Evolutionary conservation across 1,140 invertebrate species (phyloP), one percentile per base, ranked within the genome.

Genomic region (Oryzaephilus surinamensis): DNA sequence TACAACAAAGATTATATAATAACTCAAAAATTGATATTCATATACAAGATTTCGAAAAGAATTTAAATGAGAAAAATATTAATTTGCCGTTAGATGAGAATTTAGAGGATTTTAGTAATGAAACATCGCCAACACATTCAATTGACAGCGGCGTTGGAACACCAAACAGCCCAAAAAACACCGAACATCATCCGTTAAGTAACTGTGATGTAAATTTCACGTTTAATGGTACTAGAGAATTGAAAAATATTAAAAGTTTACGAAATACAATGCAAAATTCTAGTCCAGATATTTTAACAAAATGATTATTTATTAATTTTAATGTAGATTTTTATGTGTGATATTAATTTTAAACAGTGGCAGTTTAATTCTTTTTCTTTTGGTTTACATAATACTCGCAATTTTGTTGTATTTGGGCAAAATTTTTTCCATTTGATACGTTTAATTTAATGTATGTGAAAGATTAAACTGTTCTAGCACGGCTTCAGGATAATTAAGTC

Each of bases 161-260:
- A n/a, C 58, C 62, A 0, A 23, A 49, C 2, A 55, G 54, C 29
- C 59, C 60, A 1, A 55, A 47, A 20, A 50, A 49, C 12, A 45
- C 63, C 54, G 62, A 66, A 23, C 50, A 52, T n/a, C 70, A 72
- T 57, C 72, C 72, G 0, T 46, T 74, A 7, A 69, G 69, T 32
- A 70, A 70, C 38, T 65, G 62, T 34, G 77, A 77, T 51, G 76
- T 80, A 2, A 73, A 70, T 53, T 74, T 79, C 26, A 74, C 70
- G 38, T 79, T 69, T 45, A 74, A 74, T 35, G 76, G 76, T 19
- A 79, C 75, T 2, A 76, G 75, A 2, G 75, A 79, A 57, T 52
- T 79, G 24, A 77, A 77, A 53, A 70, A 61, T 5, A 67, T 76
- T n/a, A 70, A 68, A 37, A 57, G 46, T 35, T 34, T 55, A 6